A percentile compares a stretch with the other conserved stretches of the same genome.
These are phyloP conservation scores for Diogma glabrata DNA, from an alignment of 2,888 invertebrate genomes.

Conservation along the genomic window DNA sequence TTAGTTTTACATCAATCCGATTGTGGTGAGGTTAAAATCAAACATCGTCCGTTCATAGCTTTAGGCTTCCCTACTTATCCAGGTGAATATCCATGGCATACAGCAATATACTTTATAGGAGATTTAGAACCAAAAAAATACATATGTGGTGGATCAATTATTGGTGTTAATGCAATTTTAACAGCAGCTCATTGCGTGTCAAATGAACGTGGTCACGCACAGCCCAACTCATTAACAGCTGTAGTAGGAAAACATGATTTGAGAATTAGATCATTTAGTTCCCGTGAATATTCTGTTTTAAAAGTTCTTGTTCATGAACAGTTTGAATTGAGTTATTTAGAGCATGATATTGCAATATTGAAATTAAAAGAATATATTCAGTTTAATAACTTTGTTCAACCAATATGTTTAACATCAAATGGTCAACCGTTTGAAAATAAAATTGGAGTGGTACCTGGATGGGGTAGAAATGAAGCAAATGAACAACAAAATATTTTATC, in stretches of 20 bases:
- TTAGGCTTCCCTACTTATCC: not conserved
- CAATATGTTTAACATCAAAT: slow-evolving; percentile 1
- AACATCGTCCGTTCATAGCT: not conserved
- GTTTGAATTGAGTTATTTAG: not conserved
- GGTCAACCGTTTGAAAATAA: not conserved
- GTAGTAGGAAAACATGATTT: not conserved
- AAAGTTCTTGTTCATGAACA: not conserved
- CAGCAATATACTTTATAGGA: not conserved
- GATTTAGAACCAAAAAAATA: not conserved
- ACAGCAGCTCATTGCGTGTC: not conserved
- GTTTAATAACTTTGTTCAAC: slow-evolving; percentile 2
- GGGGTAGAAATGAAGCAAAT: not conserved
- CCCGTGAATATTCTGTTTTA: not conserved
- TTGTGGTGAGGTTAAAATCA: not conserved
- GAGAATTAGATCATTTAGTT: not conserved
- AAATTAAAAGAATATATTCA: not conserved
- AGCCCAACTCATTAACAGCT: not conserved
- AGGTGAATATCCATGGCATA: slow-evolving; percentile 2
- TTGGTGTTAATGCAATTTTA: not conserved
- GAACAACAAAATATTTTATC: not conserved
- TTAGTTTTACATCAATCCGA: not conserved
- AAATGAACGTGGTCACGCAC: not conserved
- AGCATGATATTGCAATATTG: not conserved
- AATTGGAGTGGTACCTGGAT: not conserved
- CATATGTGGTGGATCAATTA: not conserved